These are phyloP conservation scores for Dermolepida albohirtum DNA, from an alignment of 2,888 invertebrate species.

Conservation along the genomic window DNA sequence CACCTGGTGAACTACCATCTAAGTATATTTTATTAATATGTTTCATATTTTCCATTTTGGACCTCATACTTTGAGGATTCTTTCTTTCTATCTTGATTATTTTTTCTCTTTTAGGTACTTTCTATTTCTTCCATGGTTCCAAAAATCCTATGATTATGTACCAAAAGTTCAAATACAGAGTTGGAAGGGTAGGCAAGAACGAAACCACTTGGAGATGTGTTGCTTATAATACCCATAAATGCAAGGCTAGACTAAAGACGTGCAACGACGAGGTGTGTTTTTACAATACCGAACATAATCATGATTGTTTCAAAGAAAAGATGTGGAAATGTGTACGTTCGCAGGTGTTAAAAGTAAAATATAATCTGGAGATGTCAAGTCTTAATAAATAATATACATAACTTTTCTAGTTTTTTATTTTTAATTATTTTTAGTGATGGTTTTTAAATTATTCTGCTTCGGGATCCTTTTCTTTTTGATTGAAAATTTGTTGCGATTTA, in stretches of 20 bases:
- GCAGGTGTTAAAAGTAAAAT: not conserved
- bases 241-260: constrained; percentile 53
- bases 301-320: constrained; percentile 1
- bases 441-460: no score
- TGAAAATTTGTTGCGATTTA: no score
- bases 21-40: no score
- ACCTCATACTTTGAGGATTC: no score
- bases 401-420: no score
- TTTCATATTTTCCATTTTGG: no score
- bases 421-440: no score
- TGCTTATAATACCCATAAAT: constrained; percentile 52
- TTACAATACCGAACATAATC: constrained; percentile 4
- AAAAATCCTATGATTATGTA: constrained; percentile 3
- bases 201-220: constrained; percentile 47
- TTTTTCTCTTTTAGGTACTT: constrained; percentile 15
- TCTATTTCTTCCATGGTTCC: constrained; percentile 4
- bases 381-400: no score
- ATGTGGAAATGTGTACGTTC: constrained; percentile 1
- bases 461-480: no score
- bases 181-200: not conserved
- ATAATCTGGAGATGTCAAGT: not conserved
- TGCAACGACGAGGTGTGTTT: constrained; percentile 45
- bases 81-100: no score
- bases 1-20: no score
- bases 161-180: constrained; percentile 5